Conservation (phyloP, 2,113 vertebrate genomes). For the Gymnocephalus cernua region DNA sequence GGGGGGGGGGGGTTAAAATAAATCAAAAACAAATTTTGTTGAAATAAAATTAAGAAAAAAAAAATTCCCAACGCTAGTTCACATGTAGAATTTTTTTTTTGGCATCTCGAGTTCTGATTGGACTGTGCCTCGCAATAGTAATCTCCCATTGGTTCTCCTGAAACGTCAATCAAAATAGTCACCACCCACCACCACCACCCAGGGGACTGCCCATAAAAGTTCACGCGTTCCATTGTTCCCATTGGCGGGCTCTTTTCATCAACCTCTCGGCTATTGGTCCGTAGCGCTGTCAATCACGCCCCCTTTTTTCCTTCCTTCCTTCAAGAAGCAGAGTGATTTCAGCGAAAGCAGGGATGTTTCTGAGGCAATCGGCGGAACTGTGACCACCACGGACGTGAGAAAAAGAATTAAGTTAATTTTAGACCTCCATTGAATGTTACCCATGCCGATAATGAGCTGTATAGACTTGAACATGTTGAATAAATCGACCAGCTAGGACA, state of each 20-base stretch:
- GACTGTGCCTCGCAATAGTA: constrained; percentile 37
- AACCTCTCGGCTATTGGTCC: constrained; percentile 38
- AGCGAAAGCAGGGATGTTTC: constrained; percentile 51
- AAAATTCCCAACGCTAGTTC: accelerated
- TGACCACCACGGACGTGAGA: background rate
- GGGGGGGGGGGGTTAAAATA: too few relatives aligned
- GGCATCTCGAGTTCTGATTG: constrained; percentile 41
- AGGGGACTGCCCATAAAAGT: constrained; percentile 10
- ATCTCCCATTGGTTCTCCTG: constrained; percentile 41
- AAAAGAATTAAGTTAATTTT: background rate
- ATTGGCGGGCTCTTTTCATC: constrained; percentile 40
- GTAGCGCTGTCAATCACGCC: constrained; percentile 40
- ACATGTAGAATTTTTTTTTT: too few relatives aligned
- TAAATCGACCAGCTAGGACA: constrained; percentile 11
- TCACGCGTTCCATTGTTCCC: accelerated
- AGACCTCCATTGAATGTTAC: background rate
- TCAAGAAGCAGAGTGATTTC: constrained; percentile 25
- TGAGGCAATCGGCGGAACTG: constrained; percentile 2
- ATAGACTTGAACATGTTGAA: background rate
- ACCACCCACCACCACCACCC: too few relatives aligned
- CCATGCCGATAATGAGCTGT: constrained; percentile 10
- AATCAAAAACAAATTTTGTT: background rate
- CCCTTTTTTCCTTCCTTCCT: background rate
- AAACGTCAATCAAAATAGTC: constrained; percentile 32
- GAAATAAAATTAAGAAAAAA: accelerated